These are phyloP conservation scores for Philantomba maxwellii DNA, from an alignment of 2,113 vertebrate species.

Conservation along the genomic window DNA sequence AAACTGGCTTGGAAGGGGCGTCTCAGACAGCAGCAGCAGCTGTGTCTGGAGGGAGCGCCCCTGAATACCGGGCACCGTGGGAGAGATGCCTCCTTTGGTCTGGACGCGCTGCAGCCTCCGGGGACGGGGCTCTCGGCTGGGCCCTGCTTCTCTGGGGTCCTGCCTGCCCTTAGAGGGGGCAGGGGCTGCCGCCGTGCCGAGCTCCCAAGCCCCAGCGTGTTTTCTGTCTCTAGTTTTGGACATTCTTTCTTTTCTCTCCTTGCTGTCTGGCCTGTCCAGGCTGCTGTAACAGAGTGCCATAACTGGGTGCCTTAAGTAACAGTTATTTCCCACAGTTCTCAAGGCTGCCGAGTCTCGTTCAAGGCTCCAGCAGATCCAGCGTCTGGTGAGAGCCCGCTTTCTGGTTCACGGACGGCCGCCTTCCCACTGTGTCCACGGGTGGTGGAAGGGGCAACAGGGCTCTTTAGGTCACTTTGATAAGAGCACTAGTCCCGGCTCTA, in stretches of 20 bases:
- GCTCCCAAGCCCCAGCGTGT: background rate
- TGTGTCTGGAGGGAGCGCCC: background rate
- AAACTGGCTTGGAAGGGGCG: background rate
- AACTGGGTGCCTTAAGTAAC: background rate
- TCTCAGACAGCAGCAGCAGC: background rate
- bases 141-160: background rate
- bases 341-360: background rate
- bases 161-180: fast-evolving
- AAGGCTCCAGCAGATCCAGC: background rate
- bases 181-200: background rate
- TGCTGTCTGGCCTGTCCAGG: too few species aligned
- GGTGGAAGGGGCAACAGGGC: background rate
- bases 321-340: background rate
- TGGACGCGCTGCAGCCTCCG: background rate
- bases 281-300: background rate
- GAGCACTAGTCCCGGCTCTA: background rate
- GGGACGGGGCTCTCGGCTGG: background rate
- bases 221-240: background rate
- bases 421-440: fast-evolving
- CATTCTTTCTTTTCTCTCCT: background rate
- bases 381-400: background rate
- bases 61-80: too few species aligned
- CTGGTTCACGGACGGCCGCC: background rate
- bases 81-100: background rate
- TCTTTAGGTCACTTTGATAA: background rate